Base-by-base conservation (phyloP, 2,113 vertebrate species). In the Dipodomys stephensi region DNA sequence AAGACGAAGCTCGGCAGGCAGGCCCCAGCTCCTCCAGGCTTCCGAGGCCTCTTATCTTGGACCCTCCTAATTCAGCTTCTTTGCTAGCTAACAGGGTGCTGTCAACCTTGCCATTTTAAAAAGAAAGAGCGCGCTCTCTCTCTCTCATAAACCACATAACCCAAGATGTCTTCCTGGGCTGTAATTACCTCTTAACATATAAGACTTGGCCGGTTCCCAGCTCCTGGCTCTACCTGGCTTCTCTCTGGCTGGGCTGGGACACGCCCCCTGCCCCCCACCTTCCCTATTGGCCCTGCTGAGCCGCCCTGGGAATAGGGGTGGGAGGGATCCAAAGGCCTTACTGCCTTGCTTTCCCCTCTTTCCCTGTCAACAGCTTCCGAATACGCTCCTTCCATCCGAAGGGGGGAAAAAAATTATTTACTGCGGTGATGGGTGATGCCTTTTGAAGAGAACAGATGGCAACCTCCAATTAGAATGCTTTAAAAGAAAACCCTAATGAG, bases 401-500 rank as follows among this genome's bases (percentile, higher is more conserved):
- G 39, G 39, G 39, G 39, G 39, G 39, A 6, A 39, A 39, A 96
- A 96, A 96, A 96, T 96, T 96, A 97, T 96, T 97, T 96, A 96
- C 95, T 95, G 76, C 94, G 88, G 94, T 93, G 95, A 94, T 93
- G 80, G 92, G 93, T 3, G 8, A 83, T 95, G 95, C 79, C 88
- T 96, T 95, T 97, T 95, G 90, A 97, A 96, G 64, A 96, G 96
- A 97, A 97, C 97, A 97, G 96, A 97, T 97, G 97, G 96, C 77
- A 97, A 57, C 92, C 96, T 97, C 96, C 97, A 96, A 97, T 97
- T 97, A 97, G 92, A 96, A 96, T 90, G 93, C 95, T 95, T 97
- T 97, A 95, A 97, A 96, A 97, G 90, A 94, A 97, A 97, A 96
- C 94, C 95, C 96, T 97, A 96, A 97, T 96, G 96, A 97, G 97